A percentile compares a stretch with the other conserved stretches of the same genome.
phyloP scores from a whole-genome alignment of 2,113 vertebrate species.

The Todiramphus saurophagus region DNA sequence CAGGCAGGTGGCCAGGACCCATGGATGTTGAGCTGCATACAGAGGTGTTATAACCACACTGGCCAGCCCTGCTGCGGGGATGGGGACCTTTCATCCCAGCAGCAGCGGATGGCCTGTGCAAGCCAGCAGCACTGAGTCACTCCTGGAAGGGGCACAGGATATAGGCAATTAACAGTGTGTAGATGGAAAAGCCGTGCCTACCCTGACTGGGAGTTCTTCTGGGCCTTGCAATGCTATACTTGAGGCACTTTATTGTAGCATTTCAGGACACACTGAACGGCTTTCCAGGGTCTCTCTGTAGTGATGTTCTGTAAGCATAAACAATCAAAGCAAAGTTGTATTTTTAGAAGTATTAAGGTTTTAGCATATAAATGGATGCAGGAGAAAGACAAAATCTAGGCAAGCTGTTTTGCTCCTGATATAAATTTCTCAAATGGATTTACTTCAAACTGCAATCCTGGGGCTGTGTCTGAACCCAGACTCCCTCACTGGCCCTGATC shows the following conservation, averaged over 20 bases:
- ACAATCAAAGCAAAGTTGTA: not conserved
- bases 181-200: rapidly evolving
- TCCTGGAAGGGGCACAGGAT: not conserved
- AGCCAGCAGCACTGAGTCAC: not conserved
- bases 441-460: not conserved
- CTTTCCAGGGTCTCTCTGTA: not conserved
- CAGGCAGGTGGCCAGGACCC: too few species aligned
- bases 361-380: not conserved
- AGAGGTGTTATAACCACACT: not conserved
- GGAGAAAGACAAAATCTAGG: not conserved
- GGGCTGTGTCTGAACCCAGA: not conserved
- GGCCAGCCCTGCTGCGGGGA: not conserved
- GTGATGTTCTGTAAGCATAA: not conserved
- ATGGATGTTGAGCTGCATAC: too few species aligned
- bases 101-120: rapidly evolving
- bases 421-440: not conserved
- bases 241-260: not conserved
- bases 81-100: not conserved
- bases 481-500: not conserved
- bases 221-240: not conserved
- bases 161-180: not conserved
- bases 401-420: not conserved
- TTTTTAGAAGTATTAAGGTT: constrained; percentile 12
- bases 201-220: not conserved
- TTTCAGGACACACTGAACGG: not conserved